phyloP scores from a whole-genome alignment of 2,113 vertebrate genomes.

The Anas platyrhynchos region DNA sequence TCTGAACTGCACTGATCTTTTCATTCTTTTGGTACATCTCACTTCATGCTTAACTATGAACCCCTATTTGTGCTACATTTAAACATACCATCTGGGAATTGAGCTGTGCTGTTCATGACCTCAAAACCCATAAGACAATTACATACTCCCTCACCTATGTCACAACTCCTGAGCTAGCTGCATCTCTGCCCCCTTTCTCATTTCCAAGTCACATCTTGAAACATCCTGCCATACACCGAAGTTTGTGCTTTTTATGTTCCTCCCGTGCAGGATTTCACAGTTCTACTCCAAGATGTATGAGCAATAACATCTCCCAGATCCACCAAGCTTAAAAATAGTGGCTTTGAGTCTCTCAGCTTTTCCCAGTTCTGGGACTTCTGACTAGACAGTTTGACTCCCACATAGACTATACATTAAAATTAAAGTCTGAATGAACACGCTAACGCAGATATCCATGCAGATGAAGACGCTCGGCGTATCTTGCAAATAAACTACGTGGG shows the following conservation, averaged over 20 bases:
- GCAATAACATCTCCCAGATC: not conserved
- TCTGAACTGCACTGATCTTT: not conserved
- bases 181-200: not conserved
- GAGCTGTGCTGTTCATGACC: not conserved
- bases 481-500: not conserved
- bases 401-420: not conserved
- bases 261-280: not conserved
- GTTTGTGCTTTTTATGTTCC: not conserved
- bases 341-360: not conserved
- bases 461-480: not conserved
- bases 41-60: not conserved
- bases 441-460: not conserved
- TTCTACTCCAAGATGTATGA: fast-evolving
- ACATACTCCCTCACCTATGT: not conserved
- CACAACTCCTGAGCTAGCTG: not conserved
- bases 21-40: not conserved
- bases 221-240: not conserved
- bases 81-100: not conserved
- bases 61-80: not conserved
- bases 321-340: not conserved
- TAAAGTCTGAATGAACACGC: not conserved
- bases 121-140: not conserved
- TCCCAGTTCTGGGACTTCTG: not conserved
- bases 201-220: not conserved
- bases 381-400: not conserved